These are phyloP conservation scores for Glyphotaelius pellucidus DNA, from an alignment of 2,888 invertebrate genomes.

Conservation along the genomic window DNA sequence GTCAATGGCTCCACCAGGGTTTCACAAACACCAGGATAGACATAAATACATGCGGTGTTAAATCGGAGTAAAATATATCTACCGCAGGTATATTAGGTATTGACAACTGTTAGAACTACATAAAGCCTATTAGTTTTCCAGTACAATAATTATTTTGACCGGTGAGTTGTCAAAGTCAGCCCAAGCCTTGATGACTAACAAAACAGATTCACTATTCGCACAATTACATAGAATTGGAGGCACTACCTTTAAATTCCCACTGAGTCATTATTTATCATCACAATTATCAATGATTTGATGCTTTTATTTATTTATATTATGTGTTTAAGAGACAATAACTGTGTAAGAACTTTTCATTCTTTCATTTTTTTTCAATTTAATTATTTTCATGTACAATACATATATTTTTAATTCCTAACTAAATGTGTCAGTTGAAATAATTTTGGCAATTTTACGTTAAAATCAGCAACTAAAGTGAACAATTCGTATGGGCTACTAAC, in stretches of 20 bases:
- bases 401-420: too few species aligned
- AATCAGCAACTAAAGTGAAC: too few species aligned
- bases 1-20: neutral
- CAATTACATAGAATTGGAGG: neutral
- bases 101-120: neutral
- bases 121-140: neutral
- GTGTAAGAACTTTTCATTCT: too few species aligned
- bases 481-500: too few species aligned
- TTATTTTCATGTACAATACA: neutral
- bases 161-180: neutral
- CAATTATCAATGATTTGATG: neutral
- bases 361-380: too few species aligned
- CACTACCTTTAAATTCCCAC: neutral
- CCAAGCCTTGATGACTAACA: neutral
- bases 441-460: too few species aligned
- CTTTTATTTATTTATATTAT: neutral
- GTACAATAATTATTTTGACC: neutral
- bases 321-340: too few species aligned
- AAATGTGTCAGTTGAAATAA: too few species aligned
- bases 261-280: neutral
- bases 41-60: neutral
- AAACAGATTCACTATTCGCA: neutral
- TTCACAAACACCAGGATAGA: neutral
- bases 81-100: neutral
- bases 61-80: neutral